phyloP scores from a whole-genome alignment of 2,113 vertebrate species.

The Perca flavescens region DNA sequence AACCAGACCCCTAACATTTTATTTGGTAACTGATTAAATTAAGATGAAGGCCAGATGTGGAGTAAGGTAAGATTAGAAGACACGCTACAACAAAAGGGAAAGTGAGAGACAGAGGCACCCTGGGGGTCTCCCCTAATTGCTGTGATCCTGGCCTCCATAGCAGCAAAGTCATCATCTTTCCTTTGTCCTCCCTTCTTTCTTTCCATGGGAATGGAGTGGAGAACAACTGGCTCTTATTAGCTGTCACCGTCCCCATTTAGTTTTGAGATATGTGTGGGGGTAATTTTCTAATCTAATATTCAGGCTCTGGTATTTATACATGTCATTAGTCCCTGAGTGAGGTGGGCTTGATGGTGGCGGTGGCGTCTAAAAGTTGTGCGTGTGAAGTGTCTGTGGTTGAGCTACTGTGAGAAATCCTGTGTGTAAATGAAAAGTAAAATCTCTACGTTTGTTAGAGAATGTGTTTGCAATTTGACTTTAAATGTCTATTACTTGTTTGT shows the following conservation, averaged over 20 bases:
- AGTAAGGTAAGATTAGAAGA: conserved; percentile 54
- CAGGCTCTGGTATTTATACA: conserved; percentile 50
- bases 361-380: conserved; percentile 22
- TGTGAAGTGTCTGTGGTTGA: conserved; percentile 19
- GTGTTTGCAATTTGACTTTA: conserved; percentile 3
- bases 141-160: conserved; percentile 41
- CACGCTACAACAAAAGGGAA: conserved; percentile 19
- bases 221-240: conserved; percentile 77
- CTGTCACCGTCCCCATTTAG: conserved; percentile 52
- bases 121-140: conserved; percentile 60
- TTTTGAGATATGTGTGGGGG: conserved; percentile 60
- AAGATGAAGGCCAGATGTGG: conserved; percentile 62
- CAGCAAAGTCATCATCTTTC: conserved; percentile 43
- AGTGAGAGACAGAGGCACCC: conserved; percentile 55
- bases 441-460: neutral
- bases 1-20: conserved; percentile 28
- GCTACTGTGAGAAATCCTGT: conserved; percentile 28
- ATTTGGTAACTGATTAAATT: conserved; percentile 49
- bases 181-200: conserved; percentile 45
- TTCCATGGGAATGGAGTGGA: conserved; percentile 47
- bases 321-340: conserved; percentile 45
- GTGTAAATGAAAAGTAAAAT: neutral
- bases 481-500: neutral
- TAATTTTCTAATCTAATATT: conserved; percentile 73
- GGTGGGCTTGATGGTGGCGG: conserved; percentile 29